Evolutionary conservation across 2,113 vertebrate genomes (phyloP).

Genomic region (Microtus richardsoni): DNA sequence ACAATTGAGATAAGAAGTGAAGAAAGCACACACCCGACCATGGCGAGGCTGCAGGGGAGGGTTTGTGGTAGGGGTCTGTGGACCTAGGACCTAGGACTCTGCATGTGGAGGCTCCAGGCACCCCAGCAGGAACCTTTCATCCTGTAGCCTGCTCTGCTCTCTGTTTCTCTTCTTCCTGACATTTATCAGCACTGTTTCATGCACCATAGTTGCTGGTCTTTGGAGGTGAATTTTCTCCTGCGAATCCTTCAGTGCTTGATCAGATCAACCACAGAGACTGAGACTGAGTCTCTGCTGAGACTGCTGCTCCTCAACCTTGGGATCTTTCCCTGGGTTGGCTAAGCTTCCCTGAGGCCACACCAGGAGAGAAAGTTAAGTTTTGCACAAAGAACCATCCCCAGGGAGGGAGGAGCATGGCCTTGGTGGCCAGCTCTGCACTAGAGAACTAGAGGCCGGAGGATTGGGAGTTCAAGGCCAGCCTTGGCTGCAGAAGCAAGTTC

Average conservation of each 20-base stretch:
- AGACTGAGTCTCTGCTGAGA: not conserved
- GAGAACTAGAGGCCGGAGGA: not conserved
- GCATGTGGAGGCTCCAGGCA: not conserved
- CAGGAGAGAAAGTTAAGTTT: not conserved
- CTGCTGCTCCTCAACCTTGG: not conserved
- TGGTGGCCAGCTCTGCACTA: not conserved
- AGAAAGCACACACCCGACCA: not conserved
- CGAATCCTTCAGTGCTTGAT: not conserved
- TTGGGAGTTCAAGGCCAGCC: not conserved
- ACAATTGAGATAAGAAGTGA: conserved; percentile 15
- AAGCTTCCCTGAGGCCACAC: not conserved
- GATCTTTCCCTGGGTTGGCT: not conserved
- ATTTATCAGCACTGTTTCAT: not conserved
- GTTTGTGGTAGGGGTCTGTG: not conserved
- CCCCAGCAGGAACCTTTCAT: not conserved
- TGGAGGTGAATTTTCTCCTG: not conserved
- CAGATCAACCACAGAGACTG: not conserved
- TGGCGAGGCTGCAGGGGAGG: no score
- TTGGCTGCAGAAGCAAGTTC: not conserved
- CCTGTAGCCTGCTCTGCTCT: not conserved
- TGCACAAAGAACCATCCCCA: not conserved
- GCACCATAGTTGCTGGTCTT: no score
- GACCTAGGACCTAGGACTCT: not conserved
- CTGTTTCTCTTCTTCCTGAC: not conserved
- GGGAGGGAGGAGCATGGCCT: not conserved